Conservation (phyloP, 2,113 vertebrate species). For the Otocyon megalotis region DNA sequence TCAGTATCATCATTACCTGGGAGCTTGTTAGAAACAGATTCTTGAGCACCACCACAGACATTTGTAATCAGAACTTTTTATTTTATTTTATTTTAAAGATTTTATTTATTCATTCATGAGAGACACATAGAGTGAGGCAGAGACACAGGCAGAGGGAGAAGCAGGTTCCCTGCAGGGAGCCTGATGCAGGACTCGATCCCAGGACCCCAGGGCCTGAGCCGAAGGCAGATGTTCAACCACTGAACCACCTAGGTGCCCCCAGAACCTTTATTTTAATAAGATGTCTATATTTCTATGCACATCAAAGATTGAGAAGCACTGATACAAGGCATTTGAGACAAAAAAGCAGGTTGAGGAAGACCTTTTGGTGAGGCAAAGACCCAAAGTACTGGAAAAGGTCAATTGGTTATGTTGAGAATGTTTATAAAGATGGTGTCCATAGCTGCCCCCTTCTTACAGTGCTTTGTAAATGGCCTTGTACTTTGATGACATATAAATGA, state of each 20-base stretch:
- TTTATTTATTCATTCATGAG: too few relatives aligned
- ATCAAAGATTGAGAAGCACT: constrained; percentile 16
- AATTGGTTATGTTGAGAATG: neutral
- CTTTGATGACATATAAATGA: constrained; percentile 28
- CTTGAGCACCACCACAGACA: neutral
- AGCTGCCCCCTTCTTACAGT: constrained; percentile 1
- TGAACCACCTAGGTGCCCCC: too few relatives aligned
- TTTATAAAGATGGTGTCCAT: neutral
- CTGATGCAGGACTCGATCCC: too few relatives aligned
- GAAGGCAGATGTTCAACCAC: too few relatives aligned
- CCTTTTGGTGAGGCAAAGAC: neutral
- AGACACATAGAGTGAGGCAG: too few relatives aligned
- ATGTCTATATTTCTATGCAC: neutral
- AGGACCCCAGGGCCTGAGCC: too few relatives aligned
- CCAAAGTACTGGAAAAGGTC: neutral
- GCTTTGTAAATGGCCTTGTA: neutral
- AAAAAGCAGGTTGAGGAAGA: constrained; percentile 31
- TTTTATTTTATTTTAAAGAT: too few relatives aligned
- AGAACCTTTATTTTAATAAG: constrained; percentile 41
- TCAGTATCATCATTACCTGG: neutral
- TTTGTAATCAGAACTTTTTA: constrained; percentile 6
- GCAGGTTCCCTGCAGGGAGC: too few relatives aligned
- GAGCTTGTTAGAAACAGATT: neutral
- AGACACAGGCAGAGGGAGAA: too few relatives aligned
- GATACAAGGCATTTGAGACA: neutral